phyloP scores from a whole-genome alignment of 2,113 vertebrate genomes.

The Rattus rattus region DNA sequence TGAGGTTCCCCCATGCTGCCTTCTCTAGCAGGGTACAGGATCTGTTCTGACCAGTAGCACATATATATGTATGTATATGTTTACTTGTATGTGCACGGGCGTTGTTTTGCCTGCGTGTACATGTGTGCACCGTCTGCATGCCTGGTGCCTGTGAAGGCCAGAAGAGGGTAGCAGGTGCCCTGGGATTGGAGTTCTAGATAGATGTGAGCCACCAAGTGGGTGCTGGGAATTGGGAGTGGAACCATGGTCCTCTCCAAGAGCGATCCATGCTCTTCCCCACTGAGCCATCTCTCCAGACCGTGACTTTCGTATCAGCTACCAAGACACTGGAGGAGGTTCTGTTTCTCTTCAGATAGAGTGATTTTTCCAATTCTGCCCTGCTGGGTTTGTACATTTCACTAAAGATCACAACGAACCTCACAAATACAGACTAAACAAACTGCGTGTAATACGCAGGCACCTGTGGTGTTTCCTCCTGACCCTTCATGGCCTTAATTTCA shows the following conservation, averaged over 20 bases:
- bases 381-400: not conserved
- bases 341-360: constrained; percentile 23
- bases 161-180: not conserved
- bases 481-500: not conserved
- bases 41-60: too few species aligned
- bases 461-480: not conserved
- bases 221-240: not conserved
- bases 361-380: constrained; percentile 30
- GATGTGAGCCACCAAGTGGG: not conserved
- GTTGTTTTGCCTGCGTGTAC: not conserved
- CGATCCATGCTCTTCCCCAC: not conserved
- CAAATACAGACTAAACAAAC: not conserved
- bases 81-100: not conserved
- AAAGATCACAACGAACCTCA: not conserved
- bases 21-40: not conserved
- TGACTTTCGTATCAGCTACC: not conserved
- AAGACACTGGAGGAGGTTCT: not conserved
- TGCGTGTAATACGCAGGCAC: not conserved
- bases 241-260: not conserved
- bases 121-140: not conserved
- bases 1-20: not conserved
- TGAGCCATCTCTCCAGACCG: not conserved
- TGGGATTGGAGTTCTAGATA: not conserved
- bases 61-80: not conserved
- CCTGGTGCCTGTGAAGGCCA: not conserved